These are phyloP conservation scores for Botia almorhae DNA, from an alignment of 2,797 vertebrate species.

Conservation along the genomic window DNA sequence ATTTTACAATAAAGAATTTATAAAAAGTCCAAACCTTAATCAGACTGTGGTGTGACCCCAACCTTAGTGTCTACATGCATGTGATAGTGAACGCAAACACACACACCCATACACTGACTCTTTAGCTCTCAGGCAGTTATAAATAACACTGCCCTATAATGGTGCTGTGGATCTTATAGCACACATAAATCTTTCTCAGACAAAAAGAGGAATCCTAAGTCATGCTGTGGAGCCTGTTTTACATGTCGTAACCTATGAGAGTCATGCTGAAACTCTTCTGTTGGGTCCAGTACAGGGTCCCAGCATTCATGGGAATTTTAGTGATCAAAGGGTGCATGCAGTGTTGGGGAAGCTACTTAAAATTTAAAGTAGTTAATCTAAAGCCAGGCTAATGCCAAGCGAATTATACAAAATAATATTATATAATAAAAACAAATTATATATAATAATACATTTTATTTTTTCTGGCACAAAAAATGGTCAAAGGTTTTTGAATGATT, in stretches of 20 bases:
- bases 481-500: no score
- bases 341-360: background rate
- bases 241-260: constrained; percentile 28
- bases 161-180: constrained; percentile 19
- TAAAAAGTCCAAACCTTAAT: constrained; percentile 14
- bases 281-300: constrained; percentile 11
- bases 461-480: no score
- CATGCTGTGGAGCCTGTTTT: constrained; percentile 39
- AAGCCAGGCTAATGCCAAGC: no score
- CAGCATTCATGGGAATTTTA: background rate
- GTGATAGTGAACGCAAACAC: background rate
- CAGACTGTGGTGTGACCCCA: constrained; percentile 5
- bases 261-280: constrained; percentile 10
- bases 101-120: background rate
- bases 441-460: no score
- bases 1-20: constrained; percentile 7
- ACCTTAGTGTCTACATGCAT: background rate
- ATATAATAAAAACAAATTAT: no score
- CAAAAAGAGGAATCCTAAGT: constrained; percentile 13
- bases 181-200: constrained; percentile 38
- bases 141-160: constrained; percentile 41
- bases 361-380: no score
- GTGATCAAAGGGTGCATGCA: constrained; percentile 2
- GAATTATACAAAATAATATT: no score
- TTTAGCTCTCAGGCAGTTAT: constrained; percentile 31